These are phyloP conservation scores for Troides aeacus DNA, from an alignment of 2,888 invertebrate genomes.

Conservation along the genomic window DNA sequence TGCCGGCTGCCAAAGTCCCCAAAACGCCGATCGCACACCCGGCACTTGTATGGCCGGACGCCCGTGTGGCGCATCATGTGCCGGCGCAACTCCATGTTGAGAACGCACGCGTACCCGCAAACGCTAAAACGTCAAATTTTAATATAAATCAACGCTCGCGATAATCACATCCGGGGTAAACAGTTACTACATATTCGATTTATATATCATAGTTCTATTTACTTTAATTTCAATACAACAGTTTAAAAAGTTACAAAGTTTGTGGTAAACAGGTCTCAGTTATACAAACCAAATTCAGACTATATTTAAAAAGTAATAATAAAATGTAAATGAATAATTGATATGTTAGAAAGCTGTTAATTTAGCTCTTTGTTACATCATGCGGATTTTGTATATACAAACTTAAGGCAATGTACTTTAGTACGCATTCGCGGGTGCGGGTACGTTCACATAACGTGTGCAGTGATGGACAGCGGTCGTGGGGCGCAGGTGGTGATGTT, in stretches of 20 bases:
- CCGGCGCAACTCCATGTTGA: slow-evolving; percentile 58
- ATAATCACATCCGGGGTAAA: neutral
- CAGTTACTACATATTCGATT: too few relatives aligned
- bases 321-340: too few relatives aligned
- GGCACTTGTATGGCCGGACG: slow-evolving; percentile 70
- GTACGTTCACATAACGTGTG: slow-evolving; percentile 49
- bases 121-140: slow-evolving; percentile 38
- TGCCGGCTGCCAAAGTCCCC: slow-evolving; percentile 73
- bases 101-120: slow-evolving; percentile 56
- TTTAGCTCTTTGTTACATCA: too few relatives aligned
- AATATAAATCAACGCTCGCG: neutral
- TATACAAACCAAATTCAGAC: too few relatives aligned
- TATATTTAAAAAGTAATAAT: too few relatives aligned
- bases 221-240: too few relatives aligned
- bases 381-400: neutral
- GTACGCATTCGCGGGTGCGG: slow-evolving; percentile 46
- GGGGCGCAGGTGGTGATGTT: slow-evolving; percentile 52
- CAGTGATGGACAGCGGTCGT: slow-evolving; percentile 39
- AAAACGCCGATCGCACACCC: slow-evolving; percentile 69
- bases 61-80: slow-evolving; percentile 76
- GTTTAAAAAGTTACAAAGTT: too few relatives aligned
- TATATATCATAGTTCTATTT: too few relatives aligned
- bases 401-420: neutral
- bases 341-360: too few relatives aligned
- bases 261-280: too few relatives aligned